A percentile compares a stretch with the other conserved stretches of the same genome.
These are phyloP conservation scores for Gambelia wislizenii DNA, from an alignment of 2,797 vertebrate genomes.

Conservation along the genomic window DNA sequence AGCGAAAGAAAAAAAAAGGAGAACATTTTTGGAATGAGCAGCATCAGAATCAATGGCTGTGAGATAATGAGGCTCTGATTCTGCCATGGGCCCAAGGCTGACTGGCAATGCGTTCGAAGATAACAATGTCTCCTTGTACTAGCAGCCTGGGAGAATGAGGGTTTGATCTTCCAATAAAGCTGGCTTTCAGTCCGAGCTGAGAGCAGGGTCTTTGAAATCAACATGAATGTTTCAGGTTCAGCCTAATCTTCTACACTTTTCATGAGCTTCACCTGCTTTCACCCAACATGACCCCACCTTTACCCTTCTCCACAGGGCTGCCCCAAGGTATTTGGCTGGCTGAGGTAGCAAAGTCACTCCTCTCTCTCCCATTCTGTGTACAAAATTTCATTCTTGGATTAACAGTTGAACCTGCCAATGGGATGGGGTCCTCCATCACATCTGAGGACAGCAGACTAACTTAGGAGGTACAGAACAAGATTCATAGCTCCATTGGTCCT, in stretches of 20 bases:
- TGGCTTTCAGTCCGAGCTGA: conserved; percentile 19
- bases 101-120: neutral
- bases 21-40: neutral
- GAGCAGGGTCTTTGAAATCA: neutral
- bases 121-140: neutral
- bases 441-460: too few relatives aligned
- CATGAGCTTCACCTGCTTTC: neutral
- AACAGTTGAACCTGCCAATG: too few relatives aligned
- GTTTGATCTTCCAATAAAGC: neutral
- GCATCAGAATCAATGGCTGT: neutral
- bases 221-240: neutral
- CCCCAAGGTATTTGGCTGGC: neutral
- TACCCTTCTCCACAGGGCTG: neutral
- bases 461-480: too few relatives aligned
- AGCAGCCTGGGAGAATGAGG: neutral
- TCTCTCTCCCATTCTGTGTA: too few relatives aligned
- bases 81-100: neutral
- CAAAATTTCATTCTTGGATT: too few relatives aligned
- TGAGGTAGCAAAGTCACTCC: neutral
- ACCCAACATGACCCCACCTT: too few relatives aligned
- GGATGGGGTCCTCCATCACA: too few relatives aligned
- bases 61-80: conserved; percentile 6
- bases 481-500: too few relatives aligned
- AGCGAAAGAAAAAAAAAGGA: neutral
- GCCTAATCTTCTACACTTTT: neutral